Percentiles rank a stretch among this genome's conserved stretches.
phyloP scores from a whole-genome alignment of 2,888 invertebrate genomes.

The Aelia acuminata region DNA sequence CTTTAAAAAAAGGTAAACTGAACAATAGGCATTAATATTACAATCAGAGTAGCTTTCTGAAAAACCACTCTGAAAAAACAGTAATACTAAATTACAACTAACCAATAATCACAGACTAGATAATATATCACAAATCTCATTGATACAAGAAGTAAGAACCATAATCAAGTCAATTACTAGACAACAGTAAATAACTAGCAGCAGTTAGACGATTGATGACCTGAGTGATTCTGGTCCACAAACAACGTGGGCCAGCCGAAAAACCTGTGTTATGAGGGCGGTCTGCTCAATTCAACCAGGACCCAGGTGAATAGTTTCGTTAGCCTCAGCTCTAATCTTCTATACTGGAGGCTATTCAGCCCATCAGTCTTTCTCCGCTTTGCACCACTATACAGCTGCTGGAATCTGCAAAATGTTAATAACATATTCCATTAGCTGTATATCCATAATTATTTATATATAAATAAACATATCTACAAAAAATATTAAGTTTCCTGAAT shows the following conservation, averaged over 20 bases:
- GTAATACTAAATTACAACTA: constrained; percentile 31
- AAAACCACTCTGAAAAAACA: not conserved
- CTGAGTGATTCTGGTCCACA: constrained; percentile 19
- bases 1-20: not conserved
- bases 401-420: constrained; percentile 77
- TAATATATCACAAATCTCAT: constrained; percentile 50
- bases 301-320: constrained; percentile 87
- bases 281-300: constrained; percentile 76
- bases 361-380: constrained; percentile 89
- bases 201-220: not conserved
- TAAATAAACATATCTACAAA: too few relatives aligned
- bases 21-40: not conserved
- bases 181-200: constrained; percentile 22
- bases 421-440: constrained; percentile 31
- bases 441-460: not conserved
- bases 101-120: constrained; percentile 47
- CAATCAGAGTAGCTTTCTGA: not conserved
- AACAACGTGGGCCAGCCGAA: constrained; percentile 13
- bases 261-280: constrained; percentile 52
- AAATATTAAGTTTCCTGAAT: too few relatives aligned
- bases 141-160: not conserved
- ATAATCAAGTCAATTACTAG: constrained; percentile 6
- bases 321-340: constrained; percentile 77
- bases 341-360: constrained; percentile 86
- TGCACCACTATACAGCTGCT: constrained; percentile 86